Evolutionary conservation across 2,113 vertebrate species (phyloP), one percentile per base, ranked within the genome.

Genomic region (Osmerus eperlanus): DNA sequence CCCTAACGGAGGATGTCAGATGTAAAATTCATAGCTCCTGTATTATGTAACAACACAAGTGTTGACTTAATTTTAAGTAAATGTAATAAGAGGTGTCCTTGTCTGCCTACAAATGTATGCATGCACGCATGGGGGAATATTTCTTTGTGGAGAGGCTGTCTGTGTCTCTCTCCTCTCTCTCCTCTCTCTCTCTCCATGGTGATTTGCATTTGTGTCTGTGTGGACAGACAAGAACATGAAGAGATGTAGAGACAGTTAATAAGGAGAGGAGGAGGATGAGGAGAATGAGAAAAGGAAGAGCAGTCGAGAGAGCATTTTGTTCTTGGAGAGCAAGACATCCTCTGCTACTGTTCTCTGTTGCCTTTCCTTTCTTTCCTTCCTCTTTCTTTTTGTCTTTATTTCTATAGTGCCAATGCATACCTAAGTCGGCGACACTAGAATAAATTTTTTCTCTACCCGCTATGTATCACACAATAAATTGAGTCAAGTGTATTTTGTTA

Each of bases 201-300:
- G 79, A 89, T 89, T 85, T 87, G 80, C 86, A 89, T 88, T 84
- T 80, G 70, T 70, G 74, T 87, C 85, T 78, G 72, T 76, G 81
- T 82, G 81, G 78, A 84, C 78, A 77, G 60, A 52, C 69, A 75
- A 76, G 67, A 72, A 23, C 73, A 62, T 64, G 29, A 41, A 29
- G 62, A 1, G n/a, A 28, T 54, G 28, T 28, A 65, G 65, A 70
- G 21, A 18, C 29, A 60, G 14, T 23, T 3, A 47, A 16, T 25
- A 59, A 62, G 16, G 4, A 9, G 36, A 41, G 36, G 36, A 41
- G 36, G 36, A 41, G 36, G 36, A 41, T 28, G 16, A 25, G 21
- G 41, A 62, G 4, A 14, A 55, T 8, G 54, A 16, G 23, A 55
- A 55, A n/a, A 55, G 11, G 52, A 14, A 14, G 1, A n/a, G 14